Evolutionary conservation across 2,888 invertebrate genomes (phyloP).

Genomic region (Drosophila fulvimacula): DNA sequence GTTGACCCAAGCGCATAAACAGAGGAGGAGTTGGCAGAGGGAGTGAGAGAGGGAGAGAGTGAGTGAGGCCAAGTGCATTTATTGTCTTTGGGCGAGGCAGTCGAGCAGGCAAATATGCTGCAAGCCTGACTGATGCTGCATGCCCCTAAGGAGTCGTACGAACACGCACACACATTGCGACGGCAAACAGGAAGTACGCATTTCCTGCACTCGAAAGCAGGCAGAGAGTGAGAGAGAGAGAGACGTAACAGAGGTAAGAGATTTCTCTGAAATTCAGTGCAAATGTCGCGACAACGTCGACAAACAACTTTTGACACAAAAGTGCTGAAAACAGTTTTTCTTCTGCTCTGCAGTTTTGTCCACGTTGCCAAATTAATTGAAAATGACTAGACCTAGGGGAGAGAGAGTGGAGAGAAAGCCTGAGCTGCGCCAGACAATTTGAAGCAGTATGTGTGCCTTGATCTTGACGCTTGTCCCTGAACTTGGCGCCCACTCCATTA

Average conservation of each 20-base stretch:
- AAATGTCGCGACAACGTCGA: conserved; percentile 73
- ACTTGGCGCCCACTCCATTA: conserved; percentile 46
- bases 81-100: conserved; percentile 56
- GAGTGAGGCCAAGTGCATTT: conserved; percentile 41
- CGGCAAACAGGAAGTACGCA: conserved; percentile 77
- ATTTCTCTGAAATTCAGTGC: conserved; percentile 23
- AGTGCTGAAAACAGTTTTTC: conserved; percentile 75
- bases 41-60: not conserved
- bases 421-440: conserved; percentile 23
- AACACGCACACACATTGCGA: conserved; percentile 28
- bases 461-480: conserved; percentile 74
- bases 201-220: conserved; percentile 70
- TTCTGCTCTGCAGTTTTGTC: conserved; percentile 38
- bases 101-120: conserved; percentile 71
- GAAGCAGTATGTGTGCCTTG: conserved; percentile 61
- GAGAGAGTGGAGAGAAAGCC: not conserved
- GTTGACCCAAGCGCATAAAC: conserved; percentile 57
- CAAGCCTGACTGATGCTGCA: conserved; percentile 49
- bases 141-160: conserved; percentile 34
- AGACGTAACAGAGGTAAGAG: conserved; percentile 5
- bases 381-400: conserved; percentile 68
- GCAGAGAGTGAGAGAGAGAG: conserved; percentile 3
- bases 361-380: conserved; percentile 76
- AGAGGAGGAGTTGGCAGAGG: conserved; percentile 3
- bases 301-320: conserved; percentile 75